phyloP scores from a whole-genome alignment of 1,140 invertebrate genomes.

The Wiebesia pumilae region DNA sequence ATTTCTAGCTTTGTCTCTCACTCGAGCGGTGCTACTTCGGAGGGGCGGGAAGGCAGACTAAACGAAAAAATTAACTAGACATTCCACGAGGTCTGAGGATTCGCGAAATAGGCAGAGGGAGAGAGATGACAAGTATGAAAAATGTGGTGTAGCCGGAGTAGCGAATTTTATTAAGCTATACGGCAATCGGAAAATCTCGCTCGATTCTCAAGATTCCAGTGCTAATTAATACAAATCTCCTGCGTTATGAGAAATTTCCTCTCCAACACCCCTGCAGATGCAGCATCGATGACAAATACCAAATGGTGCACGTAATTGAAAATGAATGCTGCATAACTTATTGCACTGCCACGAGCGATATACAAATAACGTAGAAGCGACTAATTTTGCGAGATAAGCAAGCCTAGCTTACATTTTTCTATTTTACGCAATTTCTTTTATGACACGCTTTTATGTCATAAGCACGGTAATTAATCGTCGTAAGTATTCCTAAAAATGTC shows the following conservation, averaged over 20 bases:
- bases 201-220: constrained; percentile 34
- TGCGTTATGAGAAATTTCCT: constrained; percentile 10
- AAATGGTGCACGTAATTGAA: too few species aligned
- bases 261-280: constrained; percentile 1
- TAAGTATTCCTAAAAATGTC: too few species aligned
- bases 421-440: too few species aligned
- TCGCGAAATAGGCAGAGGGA: constrained; percentile 14
- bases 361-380: too few species aligned
- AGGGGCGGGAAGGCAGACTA: neutral
- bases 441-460: too few species aligned
- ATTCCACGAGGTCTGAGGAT: constrained; percentile 60
- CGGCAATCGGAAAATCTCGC: constrained; percentile 44
- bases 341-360: too few species aligned
- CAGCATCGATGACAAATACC: neutral
- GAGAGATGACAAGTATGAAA: constrained; percentile 38
- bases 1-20: constrained; percentile 50
- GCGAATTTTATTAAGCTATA: constrained; percentile 6
- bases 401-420: too few species aligned
- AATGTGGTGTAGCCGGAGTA: constrained; percentile 33
- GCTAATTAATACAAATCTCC: constrained; percentile 33
- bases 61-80: constrained; percentile 70
- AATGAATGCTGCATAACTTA: too few species aligned
- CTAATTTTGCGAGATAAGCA: too few species aligned
- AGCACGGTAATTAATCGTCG: too few species aligned
- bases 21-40: neutral